These are phyloP conservation scores for Conopomorpha cramerella DNA, from an alignment of 1,140 invertebrate genomes.

Conservation along the genomic window DNA sequence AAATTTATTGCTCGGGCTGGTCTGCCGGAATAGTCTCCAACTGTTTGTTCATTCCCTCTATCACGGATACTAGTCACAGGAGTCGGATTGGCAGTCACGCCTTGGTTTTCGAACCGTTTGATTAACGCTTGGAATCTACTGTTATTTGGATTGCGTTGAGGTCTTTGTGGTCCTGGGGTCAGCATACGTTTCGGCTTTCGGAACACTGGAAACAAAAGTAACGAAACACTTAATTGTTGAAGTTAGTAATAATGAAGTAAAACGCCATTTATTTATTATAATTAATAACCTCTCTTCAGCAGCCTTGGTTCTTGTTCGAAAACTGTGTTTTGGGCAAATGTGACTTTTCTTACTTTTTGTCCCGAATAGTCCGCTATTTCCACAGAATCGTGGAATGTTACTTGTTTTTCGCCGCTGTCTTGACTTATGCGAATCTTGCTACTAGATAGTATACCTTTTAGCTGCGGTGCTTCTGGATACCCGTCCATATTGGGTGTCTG, in stretches of 20 bases:
- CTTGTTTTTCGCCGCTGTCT: constrained; percentile 40
- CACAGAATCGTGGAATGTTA: constrained; percentile 29
- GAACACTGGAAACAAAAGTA: constrained; percentile 29
- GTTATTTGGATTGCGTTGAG: constrained; percentile 23
- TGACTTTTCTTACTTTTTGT: constrained; percentile 30
- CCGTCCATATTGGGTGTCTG: constrained; percentile 22
- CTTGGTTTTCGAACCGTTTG: constrained; percentile 47
- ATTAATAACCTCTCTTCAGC: constrained; percentile 23
- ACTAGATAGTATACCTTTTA: constrained; percentile 39
- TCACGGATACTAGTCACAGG: constrained; percentile 15
- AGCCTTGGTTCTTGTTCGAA: constrained; percentile 26
- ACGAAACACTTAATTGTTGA: background rate
- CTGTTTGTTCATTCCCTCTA: constrained; percentile 27
- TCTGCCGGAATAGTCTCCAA: constrained; percentile 27
- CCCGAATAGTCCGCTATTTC: constrained; percentile 19
- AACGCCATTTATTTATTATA: background rate
- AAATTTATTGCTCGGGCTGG: constrained; percentile 50
- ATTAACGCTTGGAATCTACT: constrained; percentile 54
- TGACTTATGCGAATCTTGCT: constrained; percentile 24
- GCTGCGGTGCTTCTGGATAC: constrained; percentile 23
- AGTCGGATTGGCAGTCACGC: constrained; percentile 21
- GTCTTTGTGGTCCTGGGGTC: constrained; percentile 43
- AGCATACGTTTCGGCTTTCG: constrained; percentile 47
- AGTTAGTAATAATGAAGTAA: background rate
- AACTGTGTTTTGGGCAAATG: constrained; percentile 37